phyloP scores from a whole-genome alignment of 2,113 vertebrate genomes.

The Salvelinus sp. region DNA sequence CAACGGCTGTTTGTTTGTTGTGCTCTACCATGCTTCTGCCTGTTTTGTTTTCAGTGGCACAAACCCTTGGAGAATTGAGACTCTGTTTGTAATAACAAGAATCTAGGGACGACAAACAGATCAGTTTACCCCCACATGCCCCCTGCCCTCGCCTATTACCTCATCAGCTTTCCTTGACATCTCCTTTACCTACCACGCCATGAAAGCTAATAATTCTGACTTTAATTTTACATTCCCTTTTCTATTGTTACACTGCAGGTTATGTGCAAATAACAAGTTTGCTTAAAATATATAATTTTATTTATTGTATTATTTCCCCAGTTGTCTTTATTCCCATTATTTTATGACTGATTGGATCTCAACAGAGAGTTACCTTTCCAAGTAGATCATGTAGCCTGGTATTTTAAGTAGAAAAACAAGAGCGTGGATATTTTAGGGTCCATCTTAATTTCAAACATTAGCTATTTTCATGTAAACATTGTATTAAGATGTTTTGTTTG shows the following conservation, averaged over 20 bases:
- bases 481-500: slow-evolving; percentile 63
- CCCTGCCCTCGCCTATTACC: slow-evolving; percentile 29
- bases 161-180: slow-evolving; percentile 34
- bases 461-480: slow-evolving; percentile 68
- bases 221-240: no score
- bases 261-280: no score
- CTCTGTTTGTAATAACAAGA: slow-evolving; percentile 61
- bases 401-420: background rate
- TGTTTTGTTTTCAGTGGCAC: slow-evolving; percentile 53
- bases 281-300: no score
- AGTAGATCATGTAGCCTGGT: background rate
- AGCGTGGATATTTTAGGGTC: slow-evolving; percentile 20
- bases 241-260: no score
- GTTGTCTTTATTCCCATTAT: background rate
- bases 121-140: slow-evolving; percentile 36
- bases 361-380: background rate
- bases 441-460: slow-evolving; percentile 48
- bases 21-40: slow-evolving; percentile 39
- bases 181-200: slow-evolving; percentile 8
- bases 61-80: slow-evolving; percentile 61
- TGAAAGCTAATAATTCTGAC: background rate
- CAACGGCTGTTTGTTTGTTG: slow-evolving; percentile 67
- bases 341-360: background rate
- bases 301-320: background rate
- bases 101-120: slow-evolving; percentile 58